phyloP scores from a whole-genome alignment of 2,797 vertebrate genomes.

The Poecilia picta region DNA sequence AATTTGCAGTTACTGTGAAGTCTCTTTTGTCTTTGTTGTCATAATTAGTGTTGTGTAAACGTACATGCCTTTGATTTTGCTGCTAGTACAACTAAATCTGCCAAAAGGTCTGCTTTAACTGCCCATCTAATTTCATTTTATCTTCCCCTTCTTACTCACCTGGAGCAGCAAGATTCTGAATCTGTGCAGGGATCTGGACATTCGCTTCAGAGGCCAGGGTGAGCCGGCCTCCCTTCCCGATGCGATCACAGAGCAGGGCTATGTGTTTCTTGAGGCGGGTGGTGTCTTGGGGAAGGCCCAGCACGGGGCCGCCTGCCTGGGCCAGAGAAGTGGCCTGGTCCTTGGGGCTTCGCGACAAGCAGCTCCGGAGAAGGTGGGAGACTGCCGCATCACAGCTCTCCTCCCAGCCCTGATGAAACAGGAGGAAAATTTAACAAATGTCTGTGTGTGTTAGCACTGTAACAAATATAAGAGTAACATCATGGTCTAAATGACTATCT shows the following conservation, averaged over 20 bases:
- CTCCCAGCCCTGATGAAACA: constrained; percentile 89
- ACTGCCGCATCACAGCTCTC: constrained; percentile 92
- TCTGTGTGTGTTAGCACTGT: neutral
- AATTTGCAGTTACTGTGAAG: neutral
- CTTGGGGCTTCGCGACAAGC: constrained; percentile 91
- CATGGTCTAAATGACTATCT: neutral
- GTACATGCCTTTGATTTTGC: neutral
- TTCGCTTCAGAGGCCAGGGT: constrained; percentile 83
- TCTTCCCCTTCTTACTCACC: constrained; percentile 76
- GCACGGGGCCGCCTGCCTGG: constrained; percentile 69
- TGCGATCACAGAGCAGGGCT: constrained; percentile 89
- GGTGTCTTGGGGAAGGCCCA: constrained; percentile 89
- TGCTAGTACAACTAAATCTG: neutral
- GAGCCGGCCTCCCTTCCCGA: constrained; percentile 92
- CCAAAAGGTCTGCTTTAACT: too few relatives aligned
- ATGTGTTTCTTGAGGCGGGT: constrained; percentile 92
- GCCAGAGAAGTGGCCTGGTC: constrained; percentile 89
- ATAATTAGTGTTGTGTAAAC: neutral
- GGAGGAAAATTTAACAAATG: neutral
- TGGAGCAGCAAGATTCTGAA: constrained; percentile 79
- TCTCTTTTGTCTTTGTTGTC: neutral
- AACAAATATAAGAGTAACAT: neutral
- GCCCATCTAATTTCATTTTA: neutral
- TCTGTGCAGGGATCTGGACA: constrained; percentile 70
- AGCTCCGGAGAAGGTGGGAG: constrained; percentile 90